phyloP scores from a whole-genome alignment of 2,797 vertebrate species.

The Oryzias dopingdopingensis region DNA sequence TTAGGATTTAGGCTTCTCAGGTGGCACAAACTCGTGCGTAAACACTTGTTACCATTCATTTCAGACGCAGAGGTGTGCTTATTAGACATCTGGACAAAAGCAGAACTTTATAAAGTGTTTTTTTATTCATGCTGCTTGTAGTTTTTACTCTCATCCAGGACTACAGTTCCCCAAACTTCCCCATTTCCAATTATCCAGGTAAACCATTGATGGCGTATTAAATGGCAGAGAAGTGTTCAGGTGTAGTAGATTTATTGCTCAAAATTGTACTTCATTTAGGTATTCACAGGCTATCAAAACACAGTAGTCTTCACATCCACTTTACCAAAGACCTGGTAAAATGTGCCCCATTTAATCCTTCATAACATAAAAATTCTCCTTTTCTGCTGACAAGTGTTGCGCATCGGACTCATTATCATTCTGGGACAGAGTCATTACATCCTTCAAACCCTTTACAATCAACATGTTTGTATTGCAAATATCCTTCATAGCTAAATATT shows the following conservation, averaged over 20 bases:
- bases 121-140: too few species aligned
- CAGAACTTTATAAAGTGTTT: too few species aligned
- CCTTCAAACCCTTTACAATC: constrained; percentile 52
- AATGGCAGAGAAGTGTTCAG: constrained; percentile 11
- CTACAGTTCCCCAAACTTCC: too few species aligned
- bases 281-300: constrained; percentile 39
- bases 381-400: constrained; percentile 28
- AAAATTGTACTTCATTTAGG: constrained; percentile 48
- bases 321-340: constrained; percentile 18
- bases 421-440: constrained; percentile 40
- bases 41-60: not conserved
- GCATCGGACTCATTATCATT: constrained; percentile 20
- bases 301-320: constrained; percentile 12
- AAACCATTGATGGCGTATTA: not conserved
- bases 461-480: constrained; percentile 23
- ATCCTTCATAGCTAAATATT: constrained; percentile 58
- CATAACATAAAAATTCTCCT: constrained; percentile 35
- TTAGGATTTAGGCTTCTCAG: constrained; percentile 12
- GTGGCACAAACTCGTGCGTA: not conserved
- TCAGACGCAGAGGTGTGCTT: not conserved
- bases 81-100: too few species aligned
- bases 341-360: constrained; percentile 41
- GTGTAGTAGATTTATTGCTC: constrained; percentile 52
- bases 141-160: too few species aligned
- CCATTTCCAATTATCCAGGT: not conserved